Evolutionary conservation across 2,888 invertebrate species (phyloP).

Genomic region (Synanthedon tipuliformis): DNA sequence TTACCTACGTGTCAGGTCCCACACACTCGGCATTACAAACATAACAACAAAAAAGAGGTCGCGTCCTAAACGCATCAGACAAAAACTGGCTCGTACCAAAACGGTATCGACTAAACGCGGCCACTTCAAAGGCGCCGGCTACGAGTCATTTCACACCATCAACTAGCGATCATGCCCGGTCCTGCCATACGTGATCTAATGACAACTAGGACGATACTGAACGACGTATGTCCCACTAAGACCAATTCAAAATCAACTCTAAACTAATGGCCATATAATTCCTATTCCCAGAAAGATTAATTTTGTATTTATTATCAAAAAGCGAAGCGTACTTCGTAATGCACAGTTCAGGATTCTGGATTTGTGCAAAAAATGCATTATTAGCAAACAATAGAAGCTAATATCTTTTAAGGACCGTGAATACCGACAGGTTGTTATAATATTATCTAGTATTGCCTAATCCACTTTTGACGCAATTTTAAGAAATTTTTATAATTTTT

Average conservation of each 20-base stretch:
- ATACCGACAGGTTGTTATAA: slow-evolving; percentile 2
- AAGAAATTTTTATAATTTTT: background rate
- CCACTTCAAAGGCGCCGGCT: slow-evolving; percentile 49
- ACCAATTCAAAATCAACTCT: background rate
- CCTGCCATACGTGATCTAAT: slow-evolving; percentile 54
- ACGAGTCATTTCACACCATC: slow-evolving; percentile 63
- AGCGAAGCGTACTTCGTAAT: slow-evolving; percentile 14
- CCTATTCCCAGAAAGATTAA: slow-evolving; percentile 8
- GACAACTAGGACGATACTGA: slow-evolving; percentile 30
- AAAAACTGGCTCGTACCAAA: slow-evolving; percentile 53
- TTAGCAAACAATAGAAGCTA: slow-evolving; percentile 36
- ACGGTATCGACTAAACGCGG: slow-evolving; percentile 37
- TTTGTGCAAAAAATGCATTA: slow-evolving; percentile 38
- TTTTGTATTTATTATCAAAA: slow-evolving; percentile 5
- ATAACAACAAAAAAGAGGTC: slow-evolving; percentile 56
- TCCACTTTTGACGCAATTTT: background rate
- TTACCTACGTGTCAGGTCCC: slow-evolving; percentile 66
- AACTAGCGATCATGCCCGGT: slow-evolving; percentile 29
- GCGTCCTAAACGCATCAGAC: slow-evolving; percentile 56
- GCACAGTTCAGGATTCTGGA: slow-evolving; percentile 27
- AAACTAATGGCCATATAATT: background rate
- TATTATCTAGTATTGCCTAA: background rate
- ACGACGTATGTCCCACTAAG: slow-evolving; percentile 15
- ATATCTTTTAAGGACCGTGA: slow-evolving; percentile 13
- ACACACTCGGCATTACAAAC: slow-evolving; percentile 68